Percentiles rank a stretch among this genome's conserved stretches.
Conservation (phyloP, 2,113 vertebrate species). For the Pteronura brasiliensis region DNA sequence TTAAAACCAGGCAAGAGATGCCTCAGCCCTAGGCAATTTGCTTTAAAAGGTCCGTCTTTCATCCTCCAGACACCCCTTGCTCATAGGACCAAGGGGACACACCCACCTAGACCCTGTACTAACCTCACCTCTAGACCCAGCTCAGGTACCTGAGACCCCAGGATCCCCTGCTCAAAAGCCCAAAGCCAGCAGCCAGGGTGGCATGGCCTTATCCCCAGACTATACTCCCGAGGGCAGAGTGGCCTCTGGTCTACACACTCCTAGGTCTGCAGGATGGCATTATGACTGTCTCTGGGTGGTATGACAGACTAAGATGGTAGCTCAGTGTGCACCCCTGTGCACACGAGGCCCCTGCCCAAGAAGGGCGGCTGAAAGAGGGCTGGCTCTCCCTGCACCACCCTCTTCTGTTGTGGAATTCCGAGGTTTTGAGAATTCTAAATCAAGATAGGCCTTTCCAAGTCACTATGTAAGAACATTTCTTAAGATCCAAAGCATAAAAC, state of each 20-base stretch:
- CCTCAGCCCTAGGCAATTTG: neutral
- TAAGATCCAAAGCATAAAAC: slow-evolving; percentile 11
- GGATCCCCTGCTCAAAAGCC: neutral
- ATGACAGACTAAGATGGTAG: neutral
- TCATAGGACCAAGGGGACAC: neutral
- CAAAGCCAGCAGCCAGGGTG: neutral
- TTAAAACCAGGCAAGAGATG: neutral
- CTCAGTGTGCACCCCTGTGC: no score
- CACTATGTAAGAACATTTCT: neutral
- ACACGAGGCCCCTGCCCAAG: no score
- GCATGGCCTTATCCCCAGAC: fast-evolving
- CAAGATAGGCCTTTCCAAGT: neutral
- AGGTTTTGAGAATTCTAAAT: neutral
- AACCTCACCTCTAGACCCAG: neutral
- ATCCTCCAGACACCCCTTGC: neutral
- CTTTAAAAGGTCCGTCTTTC: neutral
- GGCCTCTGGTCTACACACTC: neutral
- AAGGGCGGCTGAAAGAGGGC: neutral
- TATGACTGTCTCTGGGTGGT: neutral
- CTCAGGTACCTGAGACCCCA: neutral
- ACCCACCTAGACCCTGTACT: neutral
- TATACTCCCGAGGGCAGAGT: neutral
- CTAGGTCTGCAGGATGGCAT: neutral
- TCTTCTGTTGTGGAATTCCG: neutral
- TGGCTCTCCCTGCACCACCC: fast-evolving